Conservation (phyloP, 1,140 invertebrate genomes). For the Temnothorax nylanderi region DNA sequence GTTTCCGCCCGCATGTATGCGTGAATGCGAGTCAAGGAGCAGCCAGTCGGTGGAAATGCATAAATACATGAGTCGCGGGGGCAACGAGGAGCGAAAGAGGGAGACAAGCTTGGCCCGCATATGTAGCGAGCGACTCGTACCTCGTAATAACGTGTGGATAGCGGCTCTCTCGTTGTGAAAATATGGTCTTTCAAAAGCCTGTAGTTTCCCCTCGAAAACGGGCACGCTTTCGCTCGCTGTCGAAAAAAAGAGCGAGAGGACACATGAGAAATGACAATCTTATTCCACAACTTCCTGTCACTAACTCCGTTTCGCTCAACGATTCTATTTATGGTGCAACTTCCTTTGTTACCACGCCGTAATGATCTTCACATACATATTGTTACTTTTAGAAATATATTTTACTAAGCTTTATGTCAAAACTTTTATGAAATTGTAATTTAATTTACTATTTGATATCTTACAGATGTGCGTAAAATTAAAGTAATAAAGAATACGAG, state of each 20-base stretch:
- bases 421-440: not conserved
- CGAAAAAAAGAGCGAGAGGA: slow-evolving; percentile 18
- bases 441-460: not conserved
- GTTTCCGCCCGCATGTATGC: slow-evolving; percentile 5
- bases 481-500: not conserved
- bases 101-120: slow-evolving; percentile 78
- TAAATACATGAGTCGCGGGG: slow-evolving; percentile 83
- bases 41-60: slow-evolving; percentile 80
- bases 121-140: slow-evolving; percentile 77
- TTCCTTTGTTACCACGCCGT: not conserved
- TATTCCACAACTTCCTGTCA: slow-evolving; percentile 42
- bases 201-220: slow-evolving; percentile 75
- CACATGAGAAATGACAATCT: slow-evolving; percentile 65
- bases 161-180: slow-evolving; percentile 75
- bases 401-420: not conserved
- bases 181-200: slow-evolving; percentile 79
- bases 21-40: slow-evolving; percentile 74
- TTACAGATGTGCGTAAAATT: not conserved
- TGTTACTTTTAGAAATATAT: not conserved
- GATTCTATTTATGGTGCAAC: not conserved
- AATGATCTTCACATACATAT: not conserved
- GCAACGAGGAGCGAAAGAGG: slow-evolving; percentile 75
- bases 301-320: not conserved
- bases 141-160: slow-evolving; percentile 82
- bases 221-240: slow-evolving; percentile 34